Conservation (phyloP, 2,888 invertebrate species). For the Sarcophaga rosellei region DNA sequence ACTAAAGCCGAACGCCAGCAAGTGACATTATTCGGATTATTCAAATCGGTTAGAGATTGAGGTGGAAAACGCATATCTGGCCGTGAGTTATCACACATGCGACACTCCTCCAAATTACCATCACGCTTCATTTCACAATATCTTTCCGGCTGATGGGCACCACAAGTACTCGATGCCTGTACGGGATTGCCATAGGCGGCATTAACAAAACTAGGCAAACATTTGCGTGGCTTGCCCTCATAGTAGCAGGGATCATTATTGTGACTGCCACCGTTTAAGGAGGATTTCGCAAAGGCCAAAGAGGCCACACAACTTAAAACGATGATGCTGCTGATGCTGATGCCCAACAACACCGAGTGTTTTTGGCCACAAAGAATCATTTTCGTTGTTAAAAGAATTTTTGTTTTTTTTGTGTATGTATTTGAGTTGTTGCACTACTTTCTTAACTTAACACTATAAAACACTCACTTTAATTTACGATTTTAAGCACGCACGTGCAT, state of each 20-base stretch:
- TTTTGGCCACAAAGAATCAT: background rate
- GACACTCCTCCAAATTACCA: conserved; percentile 83
- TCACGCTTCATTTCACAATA: conserved; percentile 86
- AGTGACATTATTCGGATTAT: conserved; percentile 98
- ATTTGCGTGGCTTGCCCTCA: conserved; percentile 92
- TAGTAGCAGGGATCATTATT: conserved; percentile 82
- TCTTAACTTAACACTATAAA: conserved; percentile 26
- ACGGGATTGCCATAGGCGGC: conserved; percentile 97
- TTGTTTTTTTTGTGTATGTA: background rate
- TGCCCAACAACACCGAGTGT: background rate
- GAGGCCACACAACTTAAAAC: background rate
- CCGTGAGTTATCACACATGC: conserved; percentile 92
- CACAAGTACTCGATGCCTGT: conserved; percentile 94
- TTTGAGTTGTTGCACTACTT: conserved; percentile 5
- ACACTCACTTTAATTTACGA: conserved; percentile 1
- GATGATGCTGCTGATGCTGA: background rate
- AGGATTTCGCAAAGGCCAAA: conserved; percentile 31
- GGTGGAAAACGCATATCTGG: conserved; percentile 90
- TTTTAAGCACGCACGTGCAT: conserved; percentile 46
- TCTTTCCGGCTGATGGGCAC: conserved; percentile 88
- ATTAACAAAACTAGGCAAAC: conserved; percentile 99
- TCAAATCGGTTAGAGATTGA: conserved; percentile 94
- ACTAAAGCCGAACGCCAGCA: conserved; percentile 97
- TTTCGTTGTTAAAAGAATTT: background rate
- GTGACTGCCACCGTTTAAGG: conserved; percentile 17